Evolutionary conservation across 2,888 invertebrate genomes (phyloP), one percentile per base, ranked within the genome.

Genomic region (Spisula subtruncata): DNA sequence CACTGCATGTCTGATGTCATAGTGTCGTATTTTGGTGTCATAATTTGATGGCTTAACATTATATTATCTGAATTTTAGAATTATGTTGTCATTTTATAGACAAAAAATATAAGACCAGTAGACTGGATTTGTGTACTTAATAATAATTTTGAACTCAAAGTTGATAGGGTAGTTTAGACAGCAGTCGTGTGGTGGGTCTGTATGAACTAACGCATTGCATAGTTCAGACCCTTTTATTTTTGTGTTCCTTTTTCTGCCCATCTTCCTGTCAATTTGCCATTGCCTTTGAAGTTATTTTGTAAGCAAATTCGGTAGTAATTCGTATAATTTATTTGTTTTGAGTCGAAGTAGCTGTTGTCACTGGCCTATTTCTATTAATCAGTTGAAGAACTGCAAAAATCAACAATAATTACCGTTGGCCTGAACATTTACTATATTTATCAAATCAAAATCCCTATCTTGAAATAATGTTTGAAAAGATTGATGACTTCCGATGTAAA

Each of bases 381-480:
- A 16, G 51, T 51, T 16, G 12, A 51, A 51, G 51, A 10, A 16
- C 51, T 16, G 51, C 51, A 51, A 66, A n/a, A 25, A 25, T 56
- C 56, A 66, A 25, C n/a, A 25, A 66, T 10, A n/a, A n/a, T 66
- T 66, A 66, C 25, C 8, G 12, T 10, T 25, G 25, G 60, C 25
- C 25, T 60, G 60, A 60, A 60, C 46, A 20, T 20, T 46, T 81
- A 20, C 81, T 25, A 32, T 56, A 82, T 35, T 51, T 56, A 56
- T 32, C 82, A 56, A 82, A 51, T 25, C 32, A 82, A n/a, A 51
- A 82, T 56, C 16, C 18, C 32, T 29, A 35, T 32, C 82, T 82
- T 32, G 35, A 56, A 82, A 32, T 66, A 66, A 82, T 35, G 32
- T 56, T 48, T n/a, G 5, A 46, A 1, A 81, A 81, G 54, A 81